Conservation (phyloP, 2,113 vertebrate genomes). For the Chloropsis cyanopogon region DNA sequence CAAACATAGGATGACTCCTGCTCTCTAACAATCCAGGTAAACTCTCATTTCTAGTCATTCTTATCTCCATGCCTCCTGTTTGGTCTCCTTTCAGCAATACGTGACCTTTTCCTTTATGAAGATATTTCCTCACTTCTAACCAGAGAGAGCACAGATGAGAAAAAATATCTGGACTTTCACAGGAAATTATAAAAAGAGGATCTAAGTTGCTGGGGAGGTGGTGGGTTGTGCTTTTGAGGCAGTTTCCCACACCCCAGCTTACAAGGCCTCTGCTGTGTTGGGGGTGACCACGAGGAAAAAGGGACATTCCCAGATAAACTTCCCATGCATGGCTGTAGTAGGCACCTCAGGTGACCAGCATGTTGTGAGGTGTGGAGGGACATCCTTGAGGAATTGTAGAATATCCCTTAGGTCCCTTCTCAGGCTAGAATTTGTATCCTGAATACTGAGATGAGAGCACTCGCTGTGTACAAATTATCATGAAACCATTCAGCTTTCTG, state of each 20-base stretch:
- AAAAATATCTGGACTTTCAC: neutral
- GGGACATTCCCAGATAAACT: neutral
- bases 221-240: rapidly evolving
- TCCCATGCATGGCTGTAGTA: neutral
- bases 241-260: neutral
- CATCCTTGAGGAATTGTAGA: neutral
- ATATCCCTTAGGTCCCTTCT: neutral
- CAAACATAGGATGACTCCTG: neutral
- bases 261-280: neutral
- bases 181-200: neutral
- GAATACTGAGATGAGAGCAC: neutral
- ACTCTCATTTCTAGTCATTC: neutral
- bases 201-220: neutral
- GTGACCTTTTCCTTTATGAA: neutral
- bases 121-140: neutral
- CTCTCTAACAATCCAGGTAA: neutral
- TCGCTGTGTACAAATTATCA: neutral
- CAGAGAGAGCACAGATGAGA: neutral
- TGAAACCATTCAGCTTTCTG: neutral
- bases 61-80: neutral
- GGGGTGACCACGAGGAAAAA: neutral
- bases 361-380: rapidly evolving
- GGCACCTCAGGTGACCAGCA: rapidly evolving
- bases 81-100: neutral
- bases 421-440: neutral